Evolutionary conservation across 2,888 invertebrate species (phyloP), one percentile per base, ranked within the genome.

Genomic region (Falcaria lacertinaria): DNA sequence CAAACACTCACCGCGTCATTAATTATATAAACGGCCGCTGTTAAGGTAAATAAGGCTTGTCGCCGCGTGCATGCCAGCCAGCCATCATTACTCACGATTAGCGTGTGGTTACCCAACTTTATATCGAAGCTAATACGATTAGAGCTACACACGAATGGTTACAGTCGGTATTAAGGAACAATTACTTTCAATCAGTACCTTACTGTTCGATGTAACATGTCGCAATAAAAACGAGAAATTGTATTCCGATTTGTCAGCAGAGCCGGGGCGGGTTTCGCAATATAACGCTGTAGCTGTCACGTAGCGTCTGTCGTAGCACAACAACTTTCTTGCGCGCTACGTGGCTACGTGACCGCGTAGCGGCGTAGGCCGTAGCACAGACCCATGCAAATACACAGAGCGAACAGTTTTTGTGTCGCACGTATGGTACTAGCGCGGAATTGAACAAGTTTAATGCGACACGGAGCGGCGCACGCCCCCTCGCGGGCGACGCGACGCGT

Each of bases 291-390:
- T 4, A 14, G 22, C 37, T 22, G 22, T 13, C 37, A 37, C 37
- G 37, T 37, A 36, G 36, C 17, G 7, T 3, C 16, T 16, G 25
- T 33, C 22, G 34, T 22, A 44, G 49, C 47, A 48, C 56, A 42
- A 49, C 55, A 52, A 53, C 50, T 55, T 56, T 50, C 47, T 48
- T 47, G 44, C 32, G 19, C 36, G 43, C 44, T 49, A 56, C 55
- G 55, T 51, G 51, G 43, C 44, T 49, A 37, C 37, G 37, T 22
- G 37, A 37, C 37, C 14, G 14, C 37, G 14, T 19, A 8, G 34
- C 34, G 16, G 17, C 37, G 37, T 37, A 37, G 37, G 22, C 1
- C 15, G 19, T 36, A 36, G 14, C 22, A 14, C 14, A 19, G 36
- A n/a, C 14, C 15, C 14, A 37, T 25, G 37, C 22, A 15, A 14